phyloP scores from a whole-genome alignment of 1,140 invertebrate genomes.

The Drosophila orosa region DNA sequence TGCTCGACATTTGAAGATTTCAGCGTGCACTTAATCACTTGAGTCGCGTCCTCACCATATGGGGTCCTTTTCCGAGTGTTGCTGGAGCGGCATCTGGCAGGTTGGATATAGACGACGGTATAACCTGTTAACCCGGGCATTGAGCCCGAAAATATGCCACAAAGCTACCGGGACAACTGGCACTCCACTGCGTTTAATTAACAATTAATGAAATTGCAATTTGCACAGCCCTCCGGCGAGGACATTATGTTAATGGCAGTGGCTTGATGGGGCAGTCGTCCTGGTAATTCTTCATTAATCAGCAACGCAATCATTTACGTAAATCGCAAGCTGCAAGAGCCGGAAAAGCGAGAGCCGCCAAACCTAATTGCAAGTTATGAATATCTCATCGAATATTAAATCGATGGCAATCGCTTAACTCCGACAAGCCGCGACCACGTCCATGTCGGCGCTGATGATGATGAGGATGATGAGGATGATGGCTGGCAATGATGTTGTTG shows the following conservation, averaged over 20 bases:
- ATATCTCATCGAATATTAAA: conserved; percentile 74
- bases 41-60: conserved; percentile 59
- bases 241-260: conserved; percentile 60
- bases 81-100: conserved; percentile 21
- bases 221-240: conserved; percentile 28
- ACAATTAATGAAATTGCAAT: conserved; percentile 64
- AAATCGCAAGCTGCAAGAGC: conserved; percentile 22
- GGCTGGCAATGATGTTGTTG: conserved; percentile 12
- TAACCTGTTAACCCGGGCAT: conserved; percentile 55
- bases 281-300: conserved; percentile 72
- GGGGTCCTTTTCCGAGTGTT: conserved; percentile 57
- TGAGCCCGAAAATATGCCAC: conserved; percentile 47
- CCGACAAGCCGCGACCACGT: conserved; percentile 20
- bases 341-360: conserved; percentile 10
- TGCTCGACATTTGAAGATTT: conserved; percentile 61
- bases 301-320: conserved; percentile 37
- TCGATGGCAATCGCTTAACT: conserved; percentile 45
- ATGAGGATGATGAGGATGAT: conserved; percentile 12
- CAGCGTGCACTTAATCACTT: conserved; percentile 71
- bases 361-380: conserved; percentile 75
- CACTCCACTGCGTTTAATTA: conserved; percentile 61
- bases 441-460: conserved; percentile 18
- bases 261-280: conserved; percentile 33
- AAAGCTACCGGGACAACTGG: conserved; percentile 14
- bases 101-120: conserved; percentile 10